A percentile compares a stretch with the other conserved stretches of the same genome.
phyloP scores from a whole-genome alignment of 2,797 vertebrate species.

The Mormyrus hasselquistii region DNA sequence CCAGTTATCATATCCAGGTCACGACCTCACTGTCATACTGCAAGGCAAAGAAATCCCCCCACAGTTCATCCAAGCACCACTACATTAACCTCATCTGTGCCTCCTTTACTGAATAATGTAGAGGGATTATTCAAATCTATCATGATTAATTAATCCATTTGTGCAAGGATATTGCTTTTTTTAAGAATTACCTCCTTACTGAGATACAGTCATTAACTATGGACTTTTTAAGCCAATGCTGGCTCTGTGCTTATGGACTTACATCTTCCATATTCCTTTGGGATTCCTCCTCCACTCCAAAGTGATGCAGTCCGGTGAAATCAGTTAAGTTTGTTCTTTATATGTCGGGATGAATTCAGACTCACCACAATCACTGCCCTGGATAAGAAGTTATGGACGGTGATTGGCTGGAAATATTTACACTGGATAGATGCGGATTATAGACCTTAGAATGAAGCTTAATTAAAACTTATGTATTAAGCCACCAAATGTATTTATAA shows the following conservation, averaged over 20 bases:
- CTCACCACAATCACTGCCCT: background rate
- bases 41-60: background rate
- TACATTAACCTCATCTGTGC: background rate
- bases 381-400: background rate
- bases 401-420: background rate
- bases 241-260: background rate
- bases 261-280: background rate
- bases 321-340: background rate
- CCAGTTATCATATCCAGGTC: background rate
- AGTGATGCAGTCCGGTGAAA: background rate
- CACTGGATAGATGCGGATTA: background rate
- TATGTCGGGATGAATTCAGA: background rate
- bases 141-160: conserved; percentile 8
- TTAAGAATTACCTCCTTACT: conserved; percentile 39
- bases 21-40: background rate
- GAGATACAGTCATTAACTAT: background rate
- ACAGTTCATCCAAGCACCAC: background rate
- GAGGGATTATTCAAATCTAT: background rate
- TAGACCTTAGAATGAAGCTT: background rate
- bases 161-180: conserved; percentile 35
- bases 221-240: background rate
- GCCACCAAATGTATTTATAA: background rate
- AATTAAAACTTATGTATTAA: background rate
- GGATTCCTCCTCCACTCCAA: background rate
- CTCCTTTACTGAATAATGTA: background rate